Percentiles rank a stretch among this genome's conserved stretches.
phyloP scores from a whole-genome alignment of 2,113 vertebrate genomes.

The Heterotis niloticus region DNA sequence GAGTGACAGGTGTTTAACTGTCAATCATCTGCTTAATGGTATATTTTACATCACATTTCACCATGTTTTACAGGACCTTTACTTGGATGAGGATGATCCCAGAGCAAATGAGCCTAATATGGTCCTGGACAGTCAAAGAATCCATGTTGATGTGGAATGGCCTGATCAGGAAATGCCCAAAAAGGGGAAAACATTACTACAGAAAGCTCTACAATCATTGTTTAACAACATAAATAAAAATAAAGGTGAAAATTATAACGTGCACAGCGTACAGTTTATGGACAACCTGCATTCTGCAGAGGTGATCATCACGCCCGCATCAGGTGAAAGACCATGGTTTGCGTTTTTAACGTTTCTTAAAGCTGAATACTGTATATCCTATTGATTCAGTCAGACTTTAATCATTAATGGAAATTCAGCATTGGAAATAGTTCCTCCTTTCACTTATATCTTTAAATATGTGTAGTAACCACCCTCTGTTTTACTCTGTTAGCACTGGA shows the following conservation, averaged over 20 bases:
- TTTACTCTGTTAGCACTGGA: neutral
- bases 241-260: neutral
- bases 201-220: conserved; percentile 1
- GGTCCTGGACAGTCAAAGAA: too few species aligned
- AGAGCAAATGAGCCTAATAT: neutral
- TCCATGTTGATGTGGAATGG: neutral
- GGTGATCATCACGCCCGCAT: neutral
- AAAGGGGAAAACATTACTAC: neutral
- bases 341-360: neutral
- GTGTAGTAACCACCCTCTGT: neutral
- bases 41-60: too few species aligned
- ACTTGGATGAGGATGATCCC: neutral
- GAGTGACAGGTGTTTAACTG: neutral
- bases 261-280: neutral
- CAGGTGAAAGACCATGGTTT: conserved; percentile 7
- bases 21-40: neutral
- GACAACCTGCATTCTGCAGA: neutral
- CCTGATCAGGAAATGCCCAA: neutral
- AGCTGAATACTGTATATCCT: too few species aligned
- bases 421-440: neutral
- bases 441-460: neutral
- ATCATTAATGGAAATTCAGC: neutral
- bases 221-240: neutral
- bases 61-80: neutral
- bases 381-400: too few species aligned